Evolutionary conservation across 2,113 vertebrate species (phyloP), one percentile per base, ranked within the genome.

Genomic region (Oceanites oceanicus): DNA sequence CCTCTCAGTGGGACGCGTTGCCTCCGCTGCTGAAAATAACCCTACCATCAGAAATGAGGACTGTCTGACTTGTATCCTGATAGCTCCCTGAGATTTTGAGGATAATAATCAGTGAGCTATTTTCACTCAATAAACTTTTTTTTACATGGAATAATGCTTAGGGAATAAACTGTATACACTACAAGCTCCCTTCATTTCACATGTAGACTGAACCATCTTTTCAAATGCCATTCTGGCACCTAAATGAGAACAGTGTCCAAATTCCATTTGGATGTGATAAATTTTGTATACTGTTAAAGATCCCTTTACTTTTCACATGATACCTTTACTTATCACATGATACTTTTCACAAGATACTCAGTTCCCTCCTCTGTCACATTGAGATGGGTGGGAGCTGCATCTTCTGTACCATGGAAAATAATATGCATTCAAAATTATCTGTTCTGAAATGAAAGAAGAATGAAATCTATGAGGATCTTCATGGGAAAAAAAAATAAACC

Each of bases 131-230:
- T 13, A 29, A 26, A 38, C 17, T 19, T 4, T n/a, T 40, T 23
- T 62, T 27, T 8, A 12, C 4, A 1, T 2, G 16, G 77, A 61
- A 27, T 55, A 13, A 78, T 26, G 29, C 22, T 66, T 23, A 38
- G 16, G 36, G 34, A 68, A 34, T 4, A 52, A 47, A 2, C 9
- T 6, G 7, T 2, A 2, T 3, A 8, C 0, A 0, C 45, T 50
- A 3, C 11, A 40, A 45, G 4, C 3, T 67, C 85, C 49, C 12
- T 81, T 50, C 16, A 4, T 63, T 71, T 45, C 63, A 12, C 20
- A 7, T 3, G 7, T 2, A 29, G 38, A 11, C 15, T 8, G 15
- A 19, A 82, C n/a, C 3, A 5, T 0, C 18, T 72, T 86, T 73
- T 47, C 4, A 27, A 86, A 56, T 30, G 36, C 49, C 25, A 0